A percentile compares a stretch with the other conserved stretches of the same genome.
phyloP scores from a whole-genome alignment of 2,113 vertebrate species.

The Microcebus ravelobensis region DNA sequence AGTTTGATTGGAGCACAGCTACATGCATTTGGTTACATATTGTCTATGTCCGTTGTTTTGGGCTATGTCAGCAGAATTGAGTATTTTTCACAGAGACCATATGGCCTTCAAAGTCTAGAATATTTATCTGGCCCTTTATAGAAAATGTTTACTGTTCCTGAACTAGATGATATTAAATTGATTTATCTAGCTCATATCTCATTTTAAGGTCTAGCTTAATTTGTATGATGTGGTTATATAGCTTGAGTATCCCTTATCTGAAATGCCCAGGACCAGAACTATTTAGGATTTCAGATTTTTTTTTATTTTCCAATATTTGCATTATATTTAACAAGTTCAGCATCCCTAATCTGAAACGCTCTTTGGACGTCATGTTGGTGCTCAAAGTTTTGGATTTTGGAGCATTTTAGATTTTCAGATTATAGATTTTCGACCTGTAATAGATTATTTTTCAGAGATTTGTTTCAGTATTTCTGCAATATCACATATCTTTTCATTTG shows the following conservation, averaged over 20 bases:
- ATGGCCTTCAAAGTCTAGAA: not conserved
- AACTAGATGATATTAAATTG: constrained; percentile 1
- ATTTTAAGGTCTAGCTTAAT: not conserved
- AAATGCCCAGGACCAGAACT: not conserved
- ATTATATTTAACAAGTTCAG: not conserved
- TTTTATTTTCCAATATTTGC: not conserved
- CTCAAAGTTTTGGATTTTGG: not conserved
- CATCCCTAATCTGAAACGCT: not conserved
- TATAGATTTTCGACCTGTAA: not conserved
- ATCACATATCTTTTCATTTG: not conserved
- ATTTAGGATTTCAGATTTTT: not conserved
- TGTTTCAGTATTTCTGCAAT: not conserved
- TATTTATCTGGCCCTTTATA: not conserved
- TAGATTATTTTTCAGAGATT: constrained; percentile 33
- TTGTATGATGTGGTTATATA: not conserved
- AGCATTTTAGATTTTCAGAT: not conserved
- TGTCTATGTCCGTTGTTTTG: not conserved
- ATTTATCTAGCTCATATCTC: not conserved
- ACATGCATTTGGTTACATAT: not conserved
- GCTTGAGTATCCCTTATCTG: not conserved
- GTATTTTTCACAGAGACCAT: not conserved
- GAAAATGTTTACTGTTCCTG: not conserved
- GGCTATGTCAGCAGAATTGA: not conserved
- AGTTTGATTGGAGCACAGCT: constrained; percentile 1
- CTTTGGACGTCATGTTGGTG: not conserved